These are phyloP conservation scores for Lasius platythorax DNA, from an alignment of 2,888 invertebrate species.

Conservation along the genomic window DNA sequence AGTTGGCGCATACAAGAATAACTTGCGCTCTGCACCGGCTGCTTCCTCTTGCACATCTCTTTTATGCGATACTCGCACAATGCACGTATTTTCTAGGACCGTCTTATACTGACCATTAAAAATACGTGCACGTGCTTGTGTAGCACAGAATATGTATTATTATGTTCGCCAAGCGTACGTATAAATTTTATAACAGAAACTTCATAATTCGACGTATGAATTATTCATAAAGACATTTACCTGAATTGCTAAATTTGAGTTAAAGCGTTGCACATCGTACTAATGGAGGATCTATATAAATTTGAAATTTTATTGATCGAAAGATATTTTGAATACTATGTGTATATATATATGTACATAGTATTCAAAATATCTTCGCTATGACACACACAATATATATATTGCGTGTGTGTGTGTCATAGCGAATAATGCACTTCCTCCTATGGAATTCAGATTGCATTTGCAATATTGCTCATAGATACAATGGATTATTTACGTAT, in stretches of 20 bases:
- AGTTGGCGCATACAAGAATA: constrained; percentile 9
- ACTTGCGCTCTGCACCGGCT: neutral
- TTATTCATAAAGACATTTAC: neutral
- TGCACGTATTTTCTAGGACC: neutral
- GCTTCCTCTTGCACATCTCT: constrained; percentile 5
- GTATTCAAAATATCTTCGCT: too few species aligned
- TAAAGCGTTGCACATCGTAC: neutral
- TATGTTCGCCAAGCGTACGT: neutral
- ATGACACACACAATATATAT: too few species aligned
- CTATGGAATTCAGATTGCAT: neutral
- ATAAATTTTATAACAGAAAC: constrained; percentile 10
- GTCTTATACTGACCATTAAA: constrained; percentile 15
- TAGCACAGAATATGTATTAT: neutral
- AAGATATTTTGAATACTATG: neutral
- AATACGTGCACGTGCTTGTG: neutral
- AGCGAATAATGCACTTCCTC: constrained; percentile 1
- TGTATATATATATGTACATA: too few species aligned
- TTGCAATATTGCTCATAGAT: constrained; percentile 7
- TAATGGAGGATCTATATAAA: neutral
- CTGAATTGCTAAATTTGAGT: neutral
- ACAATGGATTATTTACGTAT: constrained; percentile 30
- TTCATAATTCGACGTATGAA: neutral
- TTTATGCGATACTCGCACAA: neutral
- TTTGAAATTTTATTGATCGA: neutral
- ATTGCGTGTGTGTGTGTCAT: neutral